Evolutionary conservation across 2,888 invertebrate species (phyloP).

Genomic region (Euplagia quadripunctaria): DNA sequence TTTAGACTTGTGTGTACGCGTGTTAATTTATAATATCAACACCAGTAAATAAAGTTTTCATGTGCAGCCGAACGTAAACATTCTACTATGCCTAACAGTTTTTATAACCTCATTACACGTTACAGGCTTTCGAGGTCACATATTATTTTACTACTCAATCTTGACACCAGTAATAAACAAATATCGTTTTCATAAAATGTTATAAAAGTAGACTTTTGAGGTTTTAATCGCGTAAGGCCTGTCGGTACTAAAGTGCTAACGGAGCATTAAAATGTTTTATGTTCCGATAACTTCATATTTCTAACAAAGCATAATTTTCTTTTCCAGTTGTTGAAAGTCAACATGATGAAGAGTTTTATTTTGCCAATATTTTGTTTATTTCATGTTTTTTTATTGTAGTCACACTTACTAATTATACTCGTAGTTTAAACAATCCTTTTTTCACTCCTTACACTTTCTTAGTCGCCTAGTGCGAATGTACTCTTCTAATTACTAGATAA

Average conservation of each 20-base stretch:
- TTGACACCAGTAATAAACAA: constrained; percentile 32
- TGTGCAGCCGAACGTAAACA: constrained; percentile 31
- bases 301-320: background rate
- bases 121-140: constrained; percentile 32
- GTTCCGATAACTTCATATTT: background rate
- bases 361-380: background rate
- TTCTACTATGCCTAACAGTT: constrained; percentile 28
- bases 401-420: no score
- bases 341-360: background rate
- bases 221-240: constrained; percentile 1
- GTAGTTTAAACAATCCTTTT: no score
- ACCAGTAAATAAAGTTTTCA: constrained; percentile 20
- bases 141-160: constrained; percentile 25
- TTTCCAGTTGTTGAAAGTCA: background rate
- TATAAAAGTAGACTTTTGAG: constrained; percentile 24
- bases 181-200: constrained; percentile 25
- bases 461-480: no score
- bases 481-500: no score
- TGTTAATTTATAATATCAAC: constrained; percentile 7
- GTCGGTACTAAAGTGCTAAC: background rate
- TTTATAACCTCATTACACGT: constrained; percentile 35
- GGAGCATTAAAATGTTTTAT: background rate
- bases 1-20: background rate
- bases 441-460: no score
- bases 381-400: no score